Percentiles rank a stretch among this genome's conserved stretches.
Conservation (phyloP, 2,113 vertebrate genomes). For the Miniopterus natalensis region DNA sequence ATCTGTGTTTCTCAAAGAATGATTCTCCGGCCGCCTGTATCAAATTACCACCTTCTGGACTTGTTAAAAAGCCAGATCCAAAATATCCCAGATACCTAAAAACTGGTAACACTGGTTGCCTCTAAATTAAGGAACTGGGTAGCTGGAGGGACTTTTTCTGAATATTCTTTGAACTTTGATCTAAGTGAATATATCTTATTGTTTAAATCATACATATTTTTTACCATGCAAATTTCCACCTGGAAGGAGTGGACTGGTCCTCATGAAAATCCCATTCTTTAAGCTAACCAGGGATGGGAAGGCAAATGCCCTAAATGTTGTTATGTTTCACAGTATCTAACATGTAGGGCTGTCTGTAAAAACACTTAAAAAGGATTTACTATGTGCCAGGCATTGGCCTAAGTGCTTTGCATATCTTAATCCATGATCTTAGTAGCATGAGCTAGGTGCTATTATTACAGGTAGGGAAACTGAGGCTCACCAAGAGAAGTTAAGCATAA, state of each 20-base stretch:
- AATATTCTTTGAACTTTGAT: constrained; percentile 14
- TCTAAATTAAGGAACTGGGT: neutral
- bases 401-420: neutral
- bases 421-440: neutral
- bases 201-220: neutral
- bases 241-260: neutral
- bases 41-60: neutral
- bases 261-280: neutral
- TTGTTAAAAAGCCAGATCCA: neutral
- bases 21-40: neutral
- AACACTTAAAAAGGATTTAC: neutral
- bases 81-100: neutral
- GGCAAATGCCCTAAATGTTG: neutral
- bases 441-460: neutral
- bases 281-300: neutral
- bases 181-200: neutral
- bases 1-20: neutral
- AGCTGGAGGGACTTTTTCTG: neutral
- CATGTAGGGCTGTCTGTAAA: neutral
- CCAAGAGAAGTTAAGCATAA: neutral
- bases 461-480: neutral
- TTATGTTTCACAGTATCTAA: neutral
- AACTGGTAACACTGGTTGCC: neutral
- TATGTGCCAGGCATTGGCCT: neutral
- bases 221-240: neutral